Conservation (phyloP, 1,140 invertebrate genomes). For the Scaptomyza montana region DNA sequence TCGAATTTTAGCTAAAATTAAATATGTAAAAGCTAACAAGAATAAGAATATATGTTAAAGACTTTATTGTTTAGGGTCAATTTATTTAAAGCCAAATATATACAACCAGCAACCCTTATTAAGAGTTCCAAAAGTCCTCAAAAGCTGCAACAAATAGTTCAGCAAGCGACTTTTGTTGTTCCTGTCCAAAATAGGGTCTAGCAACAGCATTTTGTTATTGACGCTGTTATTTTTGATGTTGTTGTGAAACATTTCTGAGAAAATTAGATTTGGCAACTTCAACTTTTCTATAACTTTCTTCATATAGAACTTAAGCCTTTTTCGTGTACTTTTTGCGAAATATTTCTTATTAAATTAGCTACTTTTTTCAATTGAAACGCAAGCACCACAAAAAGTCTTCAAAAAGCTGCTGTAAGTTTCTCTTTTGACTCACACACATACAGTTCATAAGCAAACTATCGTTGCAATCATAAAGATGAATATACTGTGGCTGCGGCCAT, state of each 20-base stretch:
- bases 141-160: constrained; percentile 14
- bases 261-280: constrained; percentile 74
- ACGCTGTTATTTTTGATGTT: constrained; percentile 13
- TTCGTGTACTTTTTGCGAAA: constrained; percentile 66
- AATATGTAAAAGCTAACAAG: background rate
- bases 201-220: background rate
- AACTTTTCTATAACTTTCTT: constrained; percentile 77
- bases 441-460: constrained; percentile 25
- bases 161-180: constrained; percentile 20
- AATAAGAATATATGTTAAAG: background rate
- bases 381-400: constrained; percentile 45
- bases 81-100: constrained; percentile 11
- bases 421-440: constrained; percentile 12
- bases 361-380: constrained; percentile 66
- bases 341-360: constrained; percentile 76
- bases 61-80: background rate
- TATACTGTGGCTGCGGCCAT: constrained; percentile 5
- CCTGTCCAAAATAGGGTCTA: background rate
- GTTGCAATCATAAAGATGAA: constrained; percentile 41
- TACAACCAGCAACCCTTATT: constrained; percentile 22
- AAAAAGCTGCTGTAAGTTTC: constrained; percentile 16
- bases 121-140: background rate
- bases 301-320: constrained; percentile 77
- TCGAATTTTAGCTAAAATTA: background rate
- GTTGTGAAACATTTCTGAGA: constrained; percentile 57